Percentiles rank a stretch among this genome's conserved stretches.
Evolutionary conservation across 2,113 vertebrate genomes (phyloP).

Genomic region (Odobenus rosmarus): DNA sequence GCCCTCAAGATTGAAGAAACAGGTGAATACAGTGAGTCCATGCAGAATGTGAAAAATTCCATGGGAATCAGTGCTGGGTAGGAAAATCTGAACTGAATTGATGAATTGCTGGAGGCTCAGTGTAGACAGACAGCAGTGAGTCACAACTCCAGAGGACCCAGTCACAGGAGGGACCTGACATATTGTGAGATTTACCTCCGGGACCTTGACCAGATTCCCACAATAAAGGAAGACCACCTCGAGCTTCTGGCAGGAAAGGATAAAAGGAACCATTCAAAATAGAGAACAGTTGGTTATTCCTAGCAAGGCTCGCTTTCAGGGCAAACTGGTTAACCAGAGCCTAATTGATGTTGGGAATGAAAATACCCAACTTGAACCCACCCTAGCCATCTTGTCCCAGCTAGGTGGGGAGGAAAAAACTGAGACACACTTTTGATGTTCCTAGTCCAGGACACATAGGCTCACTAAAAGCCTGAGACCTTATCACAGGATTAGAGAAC

Average conservation of each 20-base stretch:
- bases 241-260: not conserved
- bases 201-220: not conserved
- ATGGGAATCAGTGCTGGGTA: too few species aligned
- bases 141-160: not conserved
- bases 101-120: not conserved
- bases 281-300: not conserved
- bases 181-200: not conserved
- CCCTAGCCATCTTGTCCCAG: not conserved
- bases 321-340: not conserved
- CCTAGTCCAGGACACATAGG: not conserved
- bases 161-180: not conserved
- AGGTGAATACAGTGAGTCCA: too few species aligned
- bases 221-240: not conserved
- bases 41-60: not conserved
- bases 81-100: not conserved
- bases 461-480: not conserved
- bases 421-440: not conserved
- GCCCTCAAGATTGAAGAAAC: too few species aligned
- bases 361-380: not conserved
- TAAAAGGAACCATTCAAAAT: not conserved
- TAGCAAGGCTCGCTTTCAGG: not conserved
- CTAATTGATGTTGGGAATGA: not conserved
- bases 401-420: rapidly evolving
- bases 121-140: not conserved
- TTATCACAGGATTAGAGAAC: not conserved